Percentiles rank a stretch among this genome's conserved stretches.
Conservation (phyloP, 1,140 invertebrate genomes). For the Rhyzopertha dominica region DNA sequence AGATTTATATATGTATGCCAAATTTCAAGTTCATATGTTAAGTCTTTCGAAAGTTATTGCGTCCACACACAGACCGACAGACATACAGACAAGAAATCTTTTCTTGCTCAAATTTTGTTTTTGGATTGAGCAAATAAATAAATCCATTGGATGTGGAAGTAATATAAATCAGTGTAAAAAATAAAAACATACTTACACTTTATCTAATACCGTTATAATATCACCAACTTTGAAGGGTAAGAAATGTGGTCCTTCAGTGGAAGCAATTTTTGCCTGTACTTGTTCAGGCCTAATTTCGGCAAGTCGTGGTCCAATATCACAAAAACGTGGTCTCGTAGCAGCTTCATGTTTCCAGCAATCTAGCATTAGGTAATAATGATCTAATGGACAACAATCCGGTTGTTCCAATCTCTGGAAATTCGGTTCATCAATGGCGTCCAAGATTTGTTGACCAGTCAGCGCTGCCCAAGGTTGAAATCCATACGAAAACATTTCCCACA, state of each 20-base stretch:
- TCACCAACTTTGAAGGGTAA: conserved; percentile 83
- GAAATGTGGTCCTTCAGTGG: conserved; percentile 55
- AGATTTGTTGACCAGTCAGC: conserved; percentile 89
- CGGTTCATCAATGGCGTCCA: conserved; percentile 93
- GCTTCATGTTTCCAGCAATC: conserved; percentile 95
- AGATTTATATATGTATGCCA: too few relatives aligned
- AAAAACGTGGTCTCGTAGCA: conserved; percentile 83
- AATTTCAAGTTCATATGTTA: too few relatives aligned
- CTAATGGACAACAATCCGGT: conserved; percentile 91
- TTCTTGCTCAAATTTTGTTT: too few relatives aligned
- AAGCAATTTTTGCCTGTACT: conserved; percentile 53
- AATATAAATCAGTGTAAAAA: not conserved
- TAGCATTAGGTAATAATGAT: conserved; percentile 89
- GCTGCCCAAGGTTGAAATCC: conserved; percentile 97
- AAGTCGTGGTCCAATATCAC: conserved; percentile 72
- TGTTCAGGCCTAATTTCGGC: conserved; percentile 88
- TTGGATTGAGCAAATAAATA: too few relatives aligned
- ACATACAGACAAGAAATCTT: too few relatives aligned
- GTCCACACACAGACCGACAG: too few relatives aligned
- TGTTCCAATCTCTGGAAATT: conserved; percentile 84
- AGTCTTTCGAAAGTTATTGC: too few relatives aligned
- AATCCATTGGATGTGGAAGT: not conserved
- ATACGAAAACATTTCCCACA: conserved; percentile 99
- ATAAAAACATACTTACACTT: conserved; percentile 56
- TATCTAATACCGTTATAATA: conserved; percentile 90